Conservation (phyloP, 2,888 invertebrate species). For the Unio delphinus region DNA sequence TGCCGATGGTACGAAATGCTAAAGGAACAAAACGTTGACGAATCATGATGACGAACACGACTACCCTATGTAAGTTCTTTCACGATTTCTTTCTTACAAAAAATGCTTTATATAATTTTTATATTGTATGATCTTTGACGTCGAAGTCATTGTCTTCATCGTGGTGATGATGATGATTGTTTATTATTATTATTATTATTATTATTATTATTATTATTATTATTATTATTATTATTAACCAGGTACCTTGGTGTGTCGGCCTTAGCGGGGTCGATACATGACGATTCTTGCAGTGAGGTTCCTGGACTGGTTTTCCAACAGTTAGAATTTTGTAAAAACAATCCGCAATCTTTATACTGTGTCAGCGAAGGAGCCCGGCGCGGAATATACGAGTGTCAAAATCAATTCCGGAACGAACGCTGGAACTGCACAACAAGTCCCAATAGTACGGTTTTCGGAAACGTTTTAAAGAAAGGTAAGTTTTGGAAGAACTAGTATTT, state of each 20-base stretch:
- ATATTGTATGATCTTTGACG: too few species aligned
- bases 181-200: too few species aligned
- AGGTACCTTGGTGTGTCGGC: constrained; percentile 64
- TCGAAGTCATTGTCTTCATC: too few species aligned
- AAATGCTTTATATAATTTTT: too few species aligned
- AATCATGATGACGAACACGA: too few species aligned
- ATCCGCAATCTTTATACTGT: constrained; percentile 74
- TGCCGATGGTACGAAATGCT: too few species aligned
- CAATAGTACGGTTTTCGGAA: constrained; percentile 73
- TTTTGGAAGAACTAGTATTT: not conserved
- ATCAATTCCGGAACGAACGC: constrained; percentile 75
- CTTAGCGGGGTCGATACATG: constrained; percentile 39
- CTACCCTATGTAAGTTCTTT: too few species aligned
- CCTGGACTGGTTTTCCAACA: constrained; percentile 68
- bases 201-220: too few species aligned
- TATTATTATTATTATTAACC: constrained; percentile 1
- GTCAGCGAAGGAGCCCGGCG: constrained; percentile 75
- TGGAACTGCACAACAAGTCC: constrained; percentile 75
- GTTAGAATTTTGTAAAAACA: constrained; percentile 72
- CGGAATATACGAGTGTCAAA: constrained; percentile 76
- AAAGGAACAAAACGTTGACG: too few species aligned
- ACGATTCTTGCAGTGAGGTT: constrained; percentile 51
- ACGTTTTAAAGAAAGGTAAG: constrained; percentile 74
- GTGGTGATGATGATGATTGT: too few species aligned
- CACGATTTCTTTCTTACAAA: too few species aligned